Evolutionary conservation across 1,140 invertebrate genomes (phyloP).

Genomic region (Bombus pyrosoma): DNA sequence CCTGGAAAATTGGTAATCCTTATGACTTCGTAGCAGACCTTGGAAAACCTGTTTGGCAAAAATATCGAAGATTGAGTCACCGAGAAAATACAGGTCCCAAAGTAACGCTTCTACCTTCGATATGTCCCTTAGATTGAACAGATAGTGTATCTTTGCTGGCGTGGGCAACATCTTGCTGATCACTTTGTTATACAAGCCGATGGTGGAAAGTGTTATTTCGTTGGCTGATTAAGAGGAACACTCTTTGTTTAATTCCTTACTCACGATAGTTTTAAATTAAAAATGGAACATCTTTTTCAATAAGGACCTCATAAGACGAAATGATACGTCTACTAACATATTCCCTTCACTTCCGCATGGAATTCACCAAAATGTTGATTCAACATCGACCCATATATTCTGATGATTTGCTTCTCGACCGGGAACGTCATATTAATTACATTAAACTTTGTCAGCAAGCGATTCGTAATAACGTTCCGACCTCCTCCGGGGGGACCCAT

Average conservation of each 20-base stretch:
- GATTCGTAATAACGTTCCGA: conserved; percentile 88
- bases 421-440: conserved; percentile 93
- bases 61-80: conserved; percentile 1
- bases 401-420: conserved; percentile 88
- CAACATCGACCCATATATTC: conserved; percentile 93
- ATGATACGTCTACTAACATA: conserved; percentile 78
- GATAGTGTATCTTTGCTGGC: conserved; percentile 93
- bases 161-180: conserved; percentile 90
- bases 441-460: conserved; percentile 90
- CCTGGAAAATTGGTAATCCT: conserved; percentile 89
- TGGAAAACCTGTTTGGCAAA: conserved; percentile 84
- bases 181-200: conserved; percentile 89
- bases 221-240: conserved; percentile 73
- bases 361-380: conserved; percentile 90
- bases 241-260: neutral
- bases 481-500: conserved; percentile 93
- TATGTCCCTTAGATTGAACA: conserved; percentile 94
- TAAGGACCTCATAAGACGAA: too few relatives aligned
- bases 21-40: conserved; percentile 89
- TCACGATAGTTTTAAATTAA: neutral
- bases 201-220: conserved; percentile 86
- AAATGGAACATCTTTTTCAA: neutral
- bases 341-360: conserved; percentile 89
- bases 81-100: neutral
- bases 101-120: conserved; percentile 85